Percentiles rank a stretch among this genome's conserved stretches.
Evolutionary conservation across 1,140 invertebrate species (phyloP).

Genomic region (Schlechtendalia chinensis): DNA sequence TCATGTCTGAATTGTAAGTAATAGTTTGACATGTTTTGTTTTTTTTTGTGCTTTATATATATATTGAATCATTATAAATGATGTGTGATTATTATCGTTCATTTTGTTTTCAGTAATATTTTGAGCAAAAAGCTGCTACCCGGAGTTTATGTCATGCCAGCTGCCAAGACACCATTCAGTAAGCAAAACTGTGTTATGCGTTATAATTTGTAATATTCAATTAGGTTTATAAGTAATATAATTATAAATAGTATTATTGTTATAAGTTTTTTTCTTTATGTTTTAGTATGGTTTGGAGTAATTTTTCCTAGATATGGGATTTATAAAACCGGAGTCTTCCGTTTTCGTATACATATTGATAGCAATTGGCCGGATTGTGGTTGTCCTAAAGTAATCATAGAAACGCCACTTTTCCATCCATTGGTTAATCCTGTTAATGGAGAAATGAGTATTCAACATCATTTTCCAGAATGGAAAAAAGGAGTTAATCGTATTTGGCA

Average conservation of each 20-base stretch:
- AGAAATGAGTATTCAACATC: constrained; percentile 67
- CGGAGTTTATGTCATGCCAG: constrained; percentile 90
- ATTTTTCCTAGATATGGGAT: constrained; percentile 83
- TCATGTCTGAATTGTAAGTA: constrained; percentile 51
- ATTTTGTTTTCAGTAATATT: constrained; percentile 47
- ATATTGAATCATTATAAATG: neutral
- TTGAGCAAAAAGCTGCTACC: constrained; percentile 55
- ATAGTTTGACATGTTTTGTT: neutral
- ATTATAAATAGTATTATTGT: neutral
- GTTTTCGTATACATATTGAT: constrained; percentile 81
- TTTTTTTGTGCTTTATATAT: neutral
- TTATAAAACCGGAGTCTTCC: constrained; percentile 85
- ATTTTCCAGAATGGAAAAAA: constrained; percentile 80
- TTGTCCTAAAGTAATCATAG: constrained; percentile 78
- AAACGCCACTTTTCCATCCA: constrained; percentile 85
- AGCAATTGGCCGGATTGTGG: constrained; percentile 84
- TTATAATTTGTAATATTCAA: too few relatives aligned
- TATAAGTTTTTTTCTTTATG: constrained; percentile 51
- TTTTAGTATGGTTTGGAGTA: constrained; percentile 89
- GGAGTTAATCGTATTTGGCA: constrained; percentile 85
- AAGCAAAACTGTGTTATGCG: constrained; percentile 55
- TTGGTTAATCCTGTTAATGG: constrained; percentile 74
- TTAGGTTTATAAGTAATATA: too few relatives aligned
- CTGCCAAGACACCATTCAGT: constrained; percentile 74
- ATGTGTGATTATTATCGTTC: neutral